Evolutionary conservation across 2,888 invertebrate species (phyloP).

Genomic region (Drosophila mimica): DNA sequence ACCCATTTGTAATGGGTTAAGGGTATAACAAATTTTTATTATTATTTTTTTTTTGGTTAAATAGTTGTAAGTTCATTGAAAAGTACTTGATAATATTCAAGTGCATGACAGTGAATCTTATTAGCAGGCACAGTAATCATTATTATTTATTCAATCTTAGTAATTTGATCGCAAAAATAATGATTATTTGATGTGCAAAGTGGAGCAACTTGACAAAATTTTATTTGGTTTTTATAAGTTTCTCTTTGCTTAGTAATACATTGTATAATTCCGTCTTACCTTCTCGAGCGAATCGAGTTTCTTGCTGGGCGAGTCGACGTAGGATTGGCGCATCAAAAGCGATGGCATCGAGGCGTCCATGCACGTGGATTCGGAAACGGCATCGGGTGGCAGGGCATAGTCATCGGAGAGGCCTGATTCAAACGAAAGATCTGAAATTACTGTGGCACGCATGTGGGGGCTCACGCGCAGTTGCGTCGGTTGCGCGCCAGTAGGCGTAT

Average conservation of each 20-base stretch:
- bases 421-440: slow-evolving; percentile 93
- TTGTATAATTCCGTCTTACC: slow-evolving; percentile 74
- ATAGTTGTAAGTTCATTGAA: neutral
- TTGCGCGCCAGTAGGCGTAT: slow-evolving; percentile 65
- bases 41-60: neutral
- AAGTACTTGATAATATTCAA: neutral
- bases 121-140: neutral
- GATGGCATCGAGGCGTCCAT: slow-evolving; percentile 91
- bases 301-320: slow-evolving; percentile 87
- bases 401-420: slow-evolving; percentile 98
- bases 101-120: neutral
- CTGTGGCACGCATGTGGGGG: slow-evolving; percentile 84
- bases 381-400: slow-evolving; percentile 98
- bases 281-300: slow-evolving; percentile 94
- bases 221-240: neutral
- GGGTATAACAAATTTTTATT: too few species aligned
- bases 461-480: slow-evolving; percentile 80
- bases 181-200: neutral
- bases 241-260: neutral
- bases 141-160: neutral
- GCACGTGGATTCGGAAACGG: slow-evolving; percentile 92
- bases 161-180: neutral
- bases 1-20: too few species aligned
- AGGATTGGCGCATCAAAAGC: slow-evolving; percentile 87
- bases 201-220: neutral